phyloP scores from a whole-genome alignment of 2,113 vertebrate genomes.

The Scortum barcoo region DNA sequence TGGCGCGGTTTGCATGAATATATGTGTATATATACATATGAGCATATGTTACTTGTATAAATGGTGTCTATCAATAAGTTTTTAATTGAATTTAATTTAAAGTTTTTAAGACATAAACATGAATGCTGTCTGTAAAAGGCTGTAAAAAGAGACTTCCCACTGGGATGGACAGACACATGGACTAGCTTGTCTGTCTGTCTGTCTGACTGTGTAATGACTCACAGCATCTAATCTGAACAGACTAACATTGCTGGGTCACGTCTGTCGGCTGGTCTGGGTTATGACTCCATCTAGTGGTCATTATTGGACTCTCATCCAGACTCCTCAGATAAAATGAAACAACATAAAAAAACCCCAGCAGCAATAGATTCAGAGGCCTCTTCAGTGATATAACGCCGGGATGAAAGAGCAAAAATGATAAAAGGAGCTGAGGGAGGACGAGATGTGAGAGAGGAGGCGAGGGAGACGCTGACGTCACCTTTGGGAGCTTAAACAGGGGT shows the following conservation, averaged over 20 bases:
- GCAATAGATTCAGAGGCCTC: neutral
- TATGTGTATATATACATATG: neutral
- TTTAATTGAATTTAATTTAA: no score
- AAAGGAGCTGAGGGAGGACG: neutral
- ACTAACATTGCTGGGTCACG: constrained; percentile 2
- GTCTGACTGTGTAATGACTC: neutral
- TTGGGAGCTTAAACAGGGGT: constrained; percentile 18
- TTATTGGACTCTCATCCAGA: neutral
- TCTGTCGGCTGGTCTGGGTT: neutral
- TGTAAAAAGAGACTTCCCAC: neutral
- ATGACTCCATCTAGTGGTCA: constrained; percentile 64
- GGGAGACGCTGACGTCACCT: neutral
- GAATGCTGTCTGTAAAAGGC: neutral
- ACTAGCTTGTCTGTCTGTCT: neutral
- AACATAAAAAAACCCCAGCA: neutral
- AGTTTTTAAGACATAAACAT: neutral
- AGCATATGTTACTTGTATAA: neutral
- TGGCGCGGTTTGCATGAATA: neutral
- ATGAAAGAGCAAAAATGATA: neutral
- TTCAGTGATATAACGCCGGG: neutral
- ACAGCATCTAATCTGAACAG: neutral
- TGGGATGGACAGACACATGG: neutral
- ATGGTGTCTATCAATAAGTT: neutral
- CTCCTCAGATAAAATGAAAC: neutral
- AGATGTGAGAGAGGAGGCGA: neutral